Evolutionary conservation across 2,797 vertebrate genomes (phyloP).

Genomic region (Anas flavirostris): DNA sequence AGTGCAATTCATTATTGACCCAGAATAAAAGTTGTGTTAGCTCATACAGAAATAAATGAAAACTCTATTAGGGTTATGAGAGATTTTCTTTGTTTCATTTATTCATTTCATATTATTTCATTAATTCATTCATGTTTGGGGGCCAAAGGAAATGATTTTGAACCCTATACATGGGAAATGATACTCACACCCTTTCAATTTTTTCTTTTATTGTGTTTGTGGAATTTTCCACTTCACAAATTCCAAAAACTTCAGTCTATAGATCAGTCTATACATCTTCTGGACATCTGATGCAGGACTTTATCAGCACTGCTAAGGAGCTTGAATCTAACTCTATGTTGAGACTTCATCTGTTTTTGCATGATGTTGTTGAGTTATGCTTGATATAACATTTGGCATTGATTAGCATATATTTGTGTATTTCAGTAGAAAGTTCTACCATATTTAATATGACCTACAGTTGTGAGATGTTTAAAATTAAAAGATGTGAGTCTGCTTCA

Average conservation of each 20-base stretch:
- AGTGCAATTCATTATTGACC: background rate
- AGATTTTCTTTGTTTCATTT: background rate
- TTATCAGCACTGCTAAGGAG: background rate
- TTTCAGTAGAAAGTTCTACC: background rate
- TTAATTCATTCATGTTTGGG: background rate
- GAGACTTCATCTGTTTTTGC: background rate
- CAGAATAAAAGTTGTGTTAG: background rate
- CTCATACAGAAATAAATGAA: background rate
- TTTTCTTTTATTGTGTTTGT: background rate
- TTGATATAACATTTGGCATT: background rate
- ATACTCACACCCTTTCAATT: background rate
- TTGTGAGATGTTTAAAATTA: background rate
- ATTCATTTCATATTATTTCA: background rate
- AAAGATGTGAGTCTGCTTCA: background rate
- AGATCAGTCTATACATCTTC: background rate
- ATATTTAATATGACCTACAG: background rate
- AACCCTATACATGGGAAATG: background rate
- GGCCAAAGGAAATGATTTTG: background rate
- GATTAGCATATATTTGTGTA: background rate
- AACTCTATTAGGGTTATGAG: background rate
- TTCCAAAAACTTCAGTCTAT: background rate
- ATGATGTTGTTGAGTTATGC: background rate
- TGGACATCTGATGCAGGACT: background rate
- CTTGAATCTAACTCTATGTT: background rate
- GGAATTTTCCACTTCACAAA: background rate